Evolutionary conservation across 1,140 invertebrate genomes (phyloP).

Genomic region (Caenorhabditis latens): DNA sequence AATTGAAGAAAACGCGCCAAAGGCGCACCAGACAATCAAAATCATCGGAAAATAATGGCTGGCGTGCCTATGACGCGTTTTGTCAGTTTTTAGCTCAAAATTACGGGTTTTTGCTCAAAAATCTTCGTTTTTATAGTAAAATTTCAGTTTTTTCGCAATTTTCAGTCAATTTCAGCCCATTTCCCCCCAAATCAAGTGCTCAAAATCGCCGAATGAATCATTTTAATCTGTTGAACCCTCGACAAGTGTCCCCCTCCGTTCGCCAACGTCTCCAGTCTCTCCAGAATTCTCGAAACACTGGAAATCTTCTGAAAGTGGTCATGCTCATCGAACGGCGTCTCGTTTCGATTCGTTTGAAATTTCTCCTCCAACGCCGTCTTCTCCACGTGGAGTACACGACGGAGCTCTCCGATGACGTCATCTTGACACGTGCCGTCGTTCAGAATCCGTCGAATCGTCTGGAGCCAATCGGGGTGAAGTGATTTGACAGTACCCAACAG

Average conservation of each 20-base stretch:
- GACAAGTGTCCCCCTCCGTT: not conserved
- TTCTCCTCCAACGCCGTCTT: conserved; percentile 2
- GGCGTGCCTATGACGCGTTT: too few species aligned
- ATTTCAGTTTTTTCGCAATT: not conserved
- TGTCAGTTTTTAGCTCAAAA: too few species aligned
- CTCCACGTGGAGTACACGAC: not conserved
- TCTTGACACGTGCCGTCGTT: not conserved
- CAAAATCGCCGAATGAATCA: conserved; percentile 27
- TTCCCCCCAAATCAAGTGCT: not conserved
- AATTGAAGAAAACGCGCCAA: too few species aligned
- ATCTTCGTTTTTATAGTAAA: too few species aligned
- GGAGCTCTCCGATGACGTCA: not conserved
- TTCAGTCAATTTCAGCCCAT: not conserved
- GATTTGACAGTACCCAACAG: conserved; percentile 20
- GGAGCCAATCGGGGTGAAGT: conserved; percentile 21
- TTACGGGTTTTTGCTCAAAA: too few species aligned
- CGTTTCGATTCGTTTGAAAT: not conserved
- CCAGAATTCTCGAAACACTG: not conserved
- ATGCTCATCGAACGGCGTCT: not conserved
- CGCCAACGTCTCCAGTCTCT: not conserved
- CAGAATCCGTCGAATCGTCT: conserved; percentile 1
- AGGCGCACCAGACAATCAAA: too few species aligned
- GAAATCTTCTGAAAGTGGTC: not conserved
- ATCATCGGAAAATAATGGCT: too few species aligned
- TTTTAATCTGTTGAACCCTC: conserved; percentile 26